These are phyloP conservation scores for Drosophila acutilabella DNA, from an alignment of 2,888 invertebrate genomes.

Conservation along the genomic window DNA sequence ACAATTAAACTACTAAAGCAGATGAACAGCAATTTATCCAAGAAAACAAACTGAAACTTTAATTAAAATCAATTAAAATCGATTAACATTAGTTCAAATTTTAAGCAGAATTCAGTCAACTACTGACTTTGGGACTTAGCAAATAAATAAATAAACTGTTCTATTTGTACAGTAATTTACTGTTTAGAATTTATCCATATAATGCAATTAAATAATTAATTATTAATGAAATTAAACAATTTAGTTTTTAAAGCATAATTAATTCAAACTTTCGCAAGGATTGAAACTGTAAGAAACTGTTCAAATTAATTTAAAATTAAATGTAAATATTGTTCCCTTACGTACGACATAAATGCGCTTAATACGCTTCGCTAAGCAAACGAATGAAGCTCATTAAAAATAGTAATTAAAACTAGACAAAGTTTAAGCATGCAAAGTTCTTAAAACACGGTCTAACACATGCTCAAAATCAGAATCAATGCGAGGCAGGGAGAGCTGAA, in stretches of 20 bases:
- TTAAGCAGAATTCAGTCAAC: too few species aligned
- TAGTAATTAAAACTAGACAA: conserved; percentile 29
- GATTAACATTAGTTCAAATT: background rate
- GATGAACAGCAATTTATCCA: conserved; percentile 24
- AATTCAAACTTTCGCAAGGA: background rate
- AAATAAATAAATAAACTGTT: too few species aligned
- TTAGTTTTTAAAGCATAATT: background rate
- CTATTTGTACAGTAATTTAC: too few species aligned
- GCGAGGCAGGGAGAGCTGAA: too few species aligned
- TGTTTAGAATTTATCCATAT: too few species aligned
- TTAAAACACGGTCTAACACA: conserved; percentile 1
- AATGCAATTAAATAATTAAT: too few species aligned
- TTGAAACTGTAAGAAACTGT: background rate
- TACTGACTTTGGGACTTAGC: too few species aligned
- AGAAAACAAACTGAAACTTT: conserved; percentile 2
- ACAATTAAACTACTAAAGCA: conserved; percentile 18
- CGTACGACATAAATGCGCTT: background rate
- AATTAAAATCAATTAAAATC: conserved; percentile 2
- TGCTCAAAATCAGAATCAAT: conserved; percentile 3
- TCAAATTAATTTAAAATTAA: background rate
- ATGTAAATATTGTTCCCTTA: background rate
- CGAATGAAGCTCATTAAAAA: conserved; percentile 26
- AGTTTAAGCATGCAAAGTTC: conserved; percentile 13
- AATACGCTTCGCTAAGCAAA: background rate
- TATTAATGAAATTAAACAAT: too few species aligned